Evolutionary conservation across 2,797 vertebrate genomes (phyloP), one percentile per base, ranked within the genome.

Genomic region (Sternarchorhynchus goeldii): DNA sequence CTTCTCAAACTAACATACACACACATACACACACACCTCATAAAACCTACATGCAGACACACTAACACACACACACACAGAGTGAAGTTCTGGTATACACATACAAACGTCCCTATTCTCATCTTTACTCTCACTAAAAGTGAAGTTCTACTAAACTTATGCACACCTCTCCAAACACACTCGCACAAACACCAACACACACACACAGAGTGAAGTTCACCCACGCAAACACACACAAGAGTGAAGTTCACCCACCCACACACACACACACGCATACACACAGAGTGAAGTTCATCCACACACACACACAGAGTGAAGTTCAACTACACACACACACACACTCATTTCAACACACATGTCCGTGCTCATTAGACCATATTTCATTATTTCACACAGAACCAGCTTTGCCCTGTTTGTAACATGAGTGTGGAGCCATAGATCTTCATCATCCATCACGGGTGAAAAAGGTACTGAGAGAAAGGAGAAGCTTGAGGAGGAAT

Each of bases 111-210:
- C 25, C 25, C 25, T 25, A 25, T 25, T 25, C 25, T 25, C 25
- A 25, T 25, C 25, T 25, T 25, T 25, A 25, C 25, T 25, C 25
- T 25, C 25, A 25, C 25, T 25, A 25, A 25, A 25, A 25, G 25
- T 25, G 25, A 25, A 25, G 25, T 25, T 25, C 25, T 25, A 25
- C 25, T 25, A 25, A 25, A 25, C 25, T 25, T 25, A 39, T 53
- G 80, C 95, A 97, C 81, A 97, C 95, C 88, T 97, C 96, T 0
- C 96, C 96, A 8, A 97, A 97, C 86, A 97, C 96, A 0, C 96
- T 95, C 96, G 65, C 4, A 36, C 60, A 81, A 95, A 96, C 81
- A 97, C 96, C 88, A 6, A 63, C 36, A 60, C 14, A 53, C 14
- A 53, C 2, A 34, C 17, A 64, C 21, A 32, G 16, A 63, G 41